These are phyloP conservation scores for Chanos chanos DNA, from an alignment of 2,797 vertebrate species.

Conservation along the genomic window DNA sequence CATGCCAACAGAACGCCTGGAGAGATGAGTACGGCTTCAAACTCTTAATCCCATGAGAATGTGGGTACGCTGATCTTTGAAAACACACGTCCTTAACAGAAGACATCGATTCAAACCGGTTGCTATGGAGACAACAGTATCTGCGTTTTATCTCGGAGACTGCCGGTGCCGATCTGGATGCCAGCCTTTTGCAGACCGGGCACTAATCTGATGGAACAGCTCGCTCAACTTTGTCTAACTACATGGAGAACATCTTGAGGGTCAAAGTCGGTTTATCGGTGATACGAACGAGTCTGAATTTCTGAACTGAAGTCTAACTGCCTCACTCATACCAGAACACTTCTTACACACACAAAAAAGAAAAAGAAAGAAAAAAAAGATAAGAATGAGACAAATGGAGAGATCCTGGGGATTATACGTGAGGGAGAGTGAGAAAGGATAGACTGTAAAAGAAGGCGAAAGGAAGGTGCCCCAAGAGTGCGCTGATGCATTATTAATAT, in stretches of 20 bases:
- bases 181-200: neutral
- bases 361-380: neutral
- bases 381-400: neutral
- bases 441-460: conserved; percentile 43
- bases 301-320: no score
- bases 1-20: neutral
- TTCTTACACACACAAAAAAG: conserved; percentile 15
- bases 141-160: neutral
- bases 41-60: conserved; percentile 18
- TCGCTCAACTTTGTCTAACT: no score
- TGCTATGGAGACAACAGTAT: conserved; percentile 19
- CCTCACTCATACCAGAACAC: no score
- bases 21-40: conserved; percentile 1
- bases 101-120: conserved; percentile 6
- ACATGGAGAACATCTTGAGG: no score
- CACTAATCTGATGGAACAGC: neutral
- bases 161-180: neutral
- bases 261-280: no score
- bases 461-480: neutral
- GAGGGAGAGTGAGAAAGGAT: conserved; percentile 29
- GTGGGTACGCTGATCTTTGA: conserved; percentile 1
- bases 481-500: neutral
- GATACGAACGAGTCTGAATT: no score
- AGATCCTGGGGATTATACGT: neutral
- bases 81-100: conserved; percentile 6